phyloP scores from a whole-genome alignment of 2,888 invertebrate genomes.

The Euspilapteryx auroguttella region DNA sequence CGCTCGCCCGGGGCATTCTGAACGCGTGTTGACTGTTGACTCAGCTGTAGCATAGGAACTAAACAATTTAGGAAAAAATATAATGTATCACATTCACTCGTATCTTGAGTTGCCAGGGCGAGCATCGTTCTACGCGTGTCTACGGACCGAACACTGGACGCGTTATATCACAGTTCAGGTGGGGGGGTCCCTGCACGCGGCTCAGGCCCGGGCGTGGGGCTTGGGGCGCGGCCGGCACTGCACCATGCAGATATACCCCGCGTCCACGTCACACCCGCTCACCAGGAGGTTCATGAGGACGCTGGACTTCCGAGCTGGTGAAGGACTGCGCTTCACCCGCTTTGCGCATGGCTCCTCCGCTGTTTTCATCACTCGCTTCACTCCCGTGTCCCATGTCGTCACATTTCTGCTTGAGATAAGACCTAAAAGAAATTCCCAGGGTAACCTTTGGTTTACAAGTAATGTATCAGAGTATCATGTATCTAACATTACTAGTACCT shows the following conservation, averaged over 20 bases:
- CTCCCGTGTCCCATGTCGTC: slow-evolving; percentile 36
- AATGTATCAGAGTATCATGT: too few species aligned
- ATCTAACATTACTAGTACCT: slow-evolving; percentile 17
- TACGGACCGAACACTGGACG: too few species aligned
- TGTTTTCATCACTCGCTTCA: slow-evolving; percentile 37
- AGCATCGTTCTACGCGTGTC: too few species aligned
- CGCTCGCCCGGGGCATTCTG: slow-evolving; percentile 15
- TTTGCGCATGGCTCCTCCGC: slow-evolving; percentile 42
- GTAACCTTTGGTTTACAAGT: too few species aligned
- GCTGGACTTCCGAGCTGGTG: slow-evolving; percentile 56
- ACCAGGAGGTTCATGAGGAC: slow-evolving; percentile 94
- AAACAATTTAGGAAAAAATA: too few species aligned
- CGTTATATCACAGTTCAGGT: slow-evolving; percentile 49
- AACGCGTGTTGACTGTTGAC: too few species aligned
- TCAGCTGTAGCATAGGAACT: too few species aligned
- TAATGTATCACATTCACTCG: too few species aligned
- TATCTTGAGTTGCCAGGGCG: too few species aligned
- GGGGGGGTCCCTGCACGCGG: slow-evolving; percentile 11
- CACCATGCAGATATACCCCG: slow-evolving; percentile 87
- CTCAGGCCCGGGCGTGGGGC: slow-evolving; percentile 34
- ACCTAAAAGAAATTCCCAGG: slow-evolving; percentile 32
- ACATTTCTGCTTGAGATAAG: slow-evolving; percentile 39
- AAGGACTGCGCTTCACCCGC: slow-evolving; percentile 40
- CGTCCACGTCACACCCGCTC: slow-evolving; percentile 92
- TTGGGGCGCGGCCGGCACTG: slow-evolving; percentile 63